A percentile compares a stretch with the other conserved stretches of the same genome.
Evolutionary conservation across 2,888 invertebrate genomes (phyloP).

Genomic region (Nomada fabriciana): DNA sequence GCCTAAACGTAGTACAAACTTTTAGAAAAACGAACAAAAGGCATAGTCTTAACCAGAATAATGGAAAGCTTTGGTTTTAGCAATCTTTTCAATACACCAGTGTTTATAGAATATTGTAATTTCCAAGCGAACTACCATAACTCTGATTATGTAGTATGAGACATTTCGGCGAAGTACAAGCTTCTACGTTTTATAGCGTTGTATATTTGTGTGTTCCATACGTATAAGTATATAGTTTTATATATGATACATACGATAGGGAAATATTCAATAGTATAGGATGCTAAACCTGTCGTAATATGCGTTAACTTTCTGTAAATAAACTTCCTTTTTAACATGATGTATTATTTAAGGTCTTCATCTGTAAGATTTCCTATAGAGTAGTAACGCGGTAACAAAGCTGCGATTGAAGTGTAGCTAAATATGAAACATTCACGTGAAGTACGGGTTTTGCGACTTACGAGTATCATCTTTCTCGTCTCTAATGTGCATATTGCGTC

Average conservation of each 20-base stretch:
- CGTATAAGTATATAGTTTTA: conserved; percentile 70
- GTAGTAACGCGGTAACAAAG: conserved; percentile 7
- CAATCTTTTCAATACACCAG: conserved; percentile 25
- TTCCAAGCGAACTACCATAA: conserved; percentile 17
- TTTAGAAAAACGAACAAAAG: conserved; percentile 44
- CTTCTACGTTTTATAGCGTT: conserved; percentile 71
- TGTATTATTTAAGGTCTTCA: conserved; percentile 18
- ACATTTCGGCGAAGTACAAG: conserved; percentile 64
- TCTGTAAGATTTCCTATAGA: conserved; percentile 14
- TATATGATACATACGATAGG: conserved; percentile 46
- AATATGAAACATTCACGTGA: conserved; percentile 21
- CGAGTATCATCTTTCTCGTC: conserved; percentile 28
- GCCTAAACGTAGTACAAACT: conserved; percentile 75
- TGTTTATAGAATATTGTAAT: conserved; percentile 17
- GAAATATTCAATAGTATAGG: conserved; percentile 53
- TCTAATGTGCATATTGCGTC: conserved; percentile 49
- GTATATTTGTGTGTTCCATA: conserved; percentile 72
- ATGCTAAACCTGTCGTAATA: conserved; percentile 55
- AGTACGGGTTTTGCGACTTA: conserved; percentile 27
- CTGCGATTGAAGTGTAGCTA: background rate
- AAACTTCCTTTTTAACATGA: conserved; percentile 49
- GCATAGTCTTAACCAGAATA: conserved; percentile 14
- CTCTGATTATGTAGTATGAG: conserved; percentile 43
- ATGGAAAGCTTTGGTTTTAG: conserved; percentile 24
- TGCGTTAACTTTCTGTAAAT: conserved; percentile 64